Conservation (phyloP, 92 coral and sea anemone species). For the Palythoa heliodiscus region DNA sequence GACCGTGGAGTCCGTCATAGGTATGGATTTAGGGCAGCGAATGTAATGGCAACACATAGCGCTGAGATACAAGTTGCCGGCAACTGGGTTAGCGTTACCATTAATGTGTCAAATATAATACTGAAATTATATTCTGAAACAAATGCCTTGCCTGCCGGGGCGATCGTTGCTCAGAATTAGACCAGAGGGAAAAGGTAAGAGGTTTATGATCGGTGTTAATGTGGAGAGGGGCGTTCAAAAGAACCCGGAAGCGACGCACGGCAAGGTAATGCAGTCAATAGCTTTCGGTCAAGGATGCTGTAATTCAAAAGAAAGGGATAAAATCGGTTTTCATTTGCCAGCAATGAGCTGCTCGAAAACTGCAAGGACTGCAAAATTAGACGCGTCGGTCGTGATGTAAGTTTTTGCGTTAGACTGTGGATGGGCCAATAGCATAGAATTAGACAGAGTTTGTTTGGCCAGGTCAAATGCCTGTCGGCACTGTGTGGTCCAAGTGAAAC, state of each 20-base stretch:
- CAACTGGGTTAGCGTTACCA: conserved; percentile 40
- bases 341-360: conserved; percentile 44
- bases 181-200: conserved; percentile 54
- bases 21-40: background rate
- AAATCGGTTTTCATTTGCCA: conserved; percentile 54
- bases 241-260: conserved; percentile 45
- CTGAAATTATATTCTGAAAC: conserved; percentile 59
- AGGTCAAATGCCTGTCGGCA: no score
- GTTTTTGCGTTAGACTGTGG: conserved; percentile 40
- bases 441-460: conserved; percentile 45
- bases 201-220: conserved; percentile 65
- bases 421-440: conserved; percentile 45
- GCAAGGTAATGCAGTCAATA: conserved; percentile 48
- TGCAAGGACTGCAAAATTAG: conserved; percentile 35
- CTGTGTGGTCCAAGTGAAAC: background rate
- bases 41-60: no score
- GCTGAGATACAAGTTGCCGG: background rate
- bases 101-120: conserved; percentile 49
- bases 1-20: background rate
- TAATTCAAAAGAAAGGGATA: conserved; percentile 52
- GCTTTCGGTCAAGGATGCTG: conserved; percentile 56
- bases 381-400: conserved; percentile 45
- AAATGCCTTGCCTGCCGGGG: conserved; percentile 58
- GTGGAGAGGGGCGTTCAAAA: conserved; percentile 45
- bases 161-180: conserved; percentile 56